These are phyloP conservation scores for Sarcophaga peregrina DNA, from an alignment of 1,140 invertebrate genomes.

Conservation along the genomic window DNA sequence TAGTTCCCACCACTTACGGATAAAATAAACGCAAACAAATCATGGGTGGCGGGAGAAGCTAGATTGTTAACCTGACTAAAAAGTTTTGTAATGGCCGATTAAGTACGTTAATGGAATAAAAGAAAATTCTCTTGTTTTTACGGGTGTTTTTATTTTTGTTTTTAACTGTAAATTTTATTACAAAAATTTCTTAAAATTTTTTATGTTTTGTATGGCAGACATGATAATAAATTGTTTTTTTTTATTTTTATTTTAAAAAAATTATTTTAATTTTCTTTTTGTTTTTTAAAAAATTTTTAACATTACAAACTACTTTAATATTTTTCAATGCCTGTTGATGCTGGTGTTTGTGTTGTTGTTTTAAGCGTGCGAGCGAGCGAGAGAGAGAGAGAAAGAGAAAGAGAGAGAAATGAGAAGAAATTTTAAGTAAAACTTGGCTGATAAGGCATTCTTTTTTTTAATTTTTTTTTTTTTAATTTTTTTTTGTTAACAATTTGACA, in stretches of 20 bases:
- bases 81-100: no score
- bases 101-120: no score
- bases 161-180: constrained; percentile 11
- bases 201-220: background rate
- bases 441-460: no score
- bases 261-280: background rate
- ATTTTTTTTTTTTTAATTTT: no score
- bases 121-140: no score
- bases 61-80: no score
- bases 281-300: background rate
- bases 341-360: background rate
- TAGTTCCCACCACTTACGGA: no score
- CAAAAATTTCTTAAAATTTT: background rate
- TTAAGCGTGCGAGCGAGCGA: background rate
- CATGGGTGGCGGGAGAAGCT: no score
- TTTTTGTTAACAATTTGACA: background rate
- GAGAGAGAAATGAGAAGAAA: background rate
- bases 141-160: background rate
- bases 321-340: background rate
- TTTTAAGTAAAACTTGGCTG: background rate
- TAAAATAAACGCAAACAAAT: no score
- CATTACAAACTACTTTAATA: background rate
- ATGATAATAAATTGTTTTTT: background rate
- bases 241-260: background rate
- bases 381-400: background rate